These are phyloP conservation scores for Amblyteles armatorius DNA, from an alignment of 2,888 invertebrate species.

Conservation along the genomic window DNA sequence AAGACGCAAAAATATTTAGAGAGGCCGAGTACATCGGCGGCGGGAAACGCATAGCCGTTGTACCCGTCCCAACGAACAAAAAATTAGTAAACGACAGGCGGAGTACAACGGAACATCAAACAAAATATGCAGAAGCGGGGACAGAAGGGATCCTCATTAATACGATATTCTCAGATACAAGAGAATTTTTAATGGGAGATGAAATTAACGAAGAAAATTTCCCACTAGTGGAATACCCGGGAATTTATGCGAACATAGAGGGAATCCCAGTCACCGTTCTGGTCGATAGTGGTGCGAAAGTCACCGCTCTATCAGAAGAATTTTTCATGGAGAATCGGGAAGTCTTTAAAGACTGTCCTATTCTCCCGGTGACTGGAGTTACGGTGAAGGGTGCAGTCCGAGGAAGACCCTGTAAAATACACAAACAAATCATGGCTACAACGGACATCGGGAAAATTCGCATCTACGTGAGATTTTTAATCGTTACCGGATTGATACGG, in stretches of 20 bases:
- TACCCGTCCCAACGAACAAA: too few species aligned
- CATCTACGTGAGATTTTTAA: not conserved
- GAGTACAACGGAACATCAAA: too few species aligned
- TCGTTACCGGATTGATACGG: constrained; percentile 12
- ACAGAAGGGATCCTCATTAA: too few species aligned
- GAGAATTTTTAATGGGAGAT: not conserved
- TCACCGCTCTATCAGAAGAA: not conserved
- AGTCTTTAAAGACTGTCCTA: not conserved
- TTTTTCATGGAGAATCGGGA: not conserved
- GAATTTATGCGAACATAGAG: not conserved
- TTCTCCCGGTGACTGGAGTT: not conserved
- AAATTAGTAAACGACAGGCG: too few species aligned
- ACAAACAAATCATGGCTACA: not conserved
- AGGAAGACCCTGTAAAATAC: not conserved
- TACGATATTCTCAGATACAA: too few species aligned
- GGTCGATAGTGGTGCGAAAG: not conserved
- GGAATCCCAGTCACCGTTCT: not conserved
- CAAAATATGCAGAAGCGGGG: too few species aligned
- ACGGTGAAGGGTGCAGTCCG: not conserved
- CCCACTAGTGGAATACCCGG: not conserved
- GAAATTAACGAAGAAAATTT: not conserved
- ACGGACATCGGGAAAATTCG: not conserved
- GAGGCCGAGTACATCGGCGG: too few species aligned
- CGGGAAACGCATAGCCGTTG: too few species aligned
- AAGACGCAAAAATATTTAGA: too few species aligned